Percentiles rank a stretch among this genome's conserved stretches.
These are phyloP conservation scores for Trematomus bernacchii DNA, from an alignment of 2,797 vertebrate species.

Conservation along the genomic window DNA sequence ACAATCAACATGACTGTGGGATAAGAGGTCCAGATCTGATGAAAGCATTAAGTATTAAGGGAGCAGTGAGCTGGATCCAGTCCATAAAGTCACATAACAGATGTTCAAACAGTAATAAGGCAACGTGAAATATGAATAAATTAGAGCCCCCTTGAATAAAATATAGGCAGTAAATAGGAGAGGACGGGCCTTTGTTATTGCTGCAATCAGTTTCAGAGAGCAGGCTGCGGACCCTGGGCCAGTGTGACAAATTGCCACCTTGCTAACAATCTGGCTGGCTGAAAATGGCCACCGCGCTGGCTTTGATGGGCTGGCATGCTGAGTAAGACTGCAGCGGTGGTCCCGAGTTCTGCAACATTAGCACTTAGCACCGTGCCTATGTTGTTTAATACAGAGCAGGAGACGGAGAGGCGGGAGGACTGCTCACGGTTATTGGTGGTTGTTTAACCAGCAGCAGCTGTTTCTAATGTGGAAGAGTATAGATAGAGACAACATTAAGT, in stretches of 20 bases:
- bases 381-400: slow-evolving; percentile 58
- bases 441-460: slow-evolving; percentile 54
- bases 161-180: slow-evolving; percentile 81
- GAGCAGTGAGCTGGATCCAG: slow-evolving; percentile 75
- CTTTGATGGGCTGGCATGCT: slow-evolving; percentile 81
- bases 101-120: slow-evolving; percentile 87
- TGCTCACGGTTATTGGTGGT: slow-evolving; percentile 43
- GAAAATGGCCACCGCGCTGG: slow-evolving; percentile 77
- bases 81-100: slow-evolving; percentile 87
- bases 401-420: slow-evolving; percentile 50
- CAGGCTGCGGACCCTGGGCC: slow-evolving; percentile 74
- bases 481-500: slow-evolving; percentile 67
- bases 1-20: slow-evolving; percentile 74
- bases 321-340: slow-evolving; percentile 80
- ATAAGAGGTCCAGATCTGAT: slow-evolving; percentile 80
- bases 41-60: slow-evolving; percentile 81
- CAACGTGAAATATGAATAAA: slow-evolving; percentile 86
- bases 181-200: slow-evolving; percentile 84
- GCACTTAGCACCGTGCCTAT: slow-evolving; percentile 71
- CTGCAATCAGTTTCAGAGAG: slow-evolving; percentile 83
- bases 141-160: slow-evolving; percentile 84
- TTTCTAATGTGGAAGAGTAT: slow-evolving; percentile 54
- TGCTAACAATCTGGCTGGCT: slow-evolving; percentile 81
- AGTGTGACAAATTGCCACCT: slow-evolving; percentile 84
- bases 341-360: slow-evolving; percentile 84